phyloP scores from a whole-genome alignment of 2,113 vertebrate species.

The Scomber scombrus region DNA sequence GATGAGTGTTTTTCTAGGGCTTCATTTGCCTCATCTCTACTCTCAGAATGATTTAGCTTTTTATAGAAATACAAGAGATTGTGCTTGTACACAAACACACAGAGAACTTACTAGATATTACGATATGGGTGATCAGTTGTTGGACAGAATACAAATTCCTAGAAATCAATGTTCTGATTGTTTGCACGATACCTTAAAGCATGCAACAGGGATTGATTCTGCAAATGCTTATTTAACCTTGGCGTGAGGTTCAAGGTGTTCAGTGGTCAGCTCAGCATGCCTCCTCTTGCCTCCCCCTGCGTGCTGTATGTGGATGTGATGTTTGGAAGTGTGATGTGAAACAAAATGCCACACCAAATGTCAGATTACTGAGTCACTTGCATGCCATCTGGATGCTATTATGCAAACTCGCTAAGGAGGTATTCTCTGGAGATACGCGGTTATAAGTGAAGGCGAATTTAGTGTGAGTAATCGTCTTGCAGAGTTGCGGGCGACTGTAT shows the following conservation, averaged over 20 bases:
- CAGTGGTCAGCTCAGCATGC: conserved; percentile 18
- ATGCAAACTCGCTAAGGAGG: conserved; percentile 76
- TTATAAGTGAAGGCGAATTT: conserved; percentile 54
- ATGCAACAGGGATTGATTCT: conserved; percentile 21
- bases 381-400: conserved; percentile 83
- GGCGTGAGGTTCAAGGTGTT: conserved; percentile 57
- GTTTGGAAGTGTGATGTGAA: conserved; percentile 66
- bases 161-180: conserved; percentile 46
- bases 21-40: conserved; percentile 21
- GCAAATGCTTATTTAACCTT: conserved; percentile 60
- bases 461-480: conserved; percentile 65
- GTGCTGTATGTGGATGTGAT: conserved; percentile 48
- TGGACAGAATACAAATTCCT: conserved; percentile 36
- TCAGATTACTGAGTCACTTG: conserved; percentile 84
- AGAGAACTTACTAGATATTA: conserved; percentile 12
- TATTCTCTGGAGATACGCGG: conserved; percentile 70
- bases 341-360: conserved; percentile 84
- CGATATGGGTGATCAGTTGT: conserved; percentile 12
- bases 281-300: conserved; percentile 25
- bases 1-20: conserved; percentile 13
- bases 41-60: not conserved
- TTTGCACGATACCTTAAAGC: conserved; percentile 18
- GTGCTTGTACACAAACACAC: conserved; percentile 15
- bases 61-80: conserved; percentile 21
- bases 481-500: conserved; percentile 15